Evolutionary conservation across 2,113 vertebrate genomes (phyloP).

Genomic region (Hyperopisus bebe): DNA sequence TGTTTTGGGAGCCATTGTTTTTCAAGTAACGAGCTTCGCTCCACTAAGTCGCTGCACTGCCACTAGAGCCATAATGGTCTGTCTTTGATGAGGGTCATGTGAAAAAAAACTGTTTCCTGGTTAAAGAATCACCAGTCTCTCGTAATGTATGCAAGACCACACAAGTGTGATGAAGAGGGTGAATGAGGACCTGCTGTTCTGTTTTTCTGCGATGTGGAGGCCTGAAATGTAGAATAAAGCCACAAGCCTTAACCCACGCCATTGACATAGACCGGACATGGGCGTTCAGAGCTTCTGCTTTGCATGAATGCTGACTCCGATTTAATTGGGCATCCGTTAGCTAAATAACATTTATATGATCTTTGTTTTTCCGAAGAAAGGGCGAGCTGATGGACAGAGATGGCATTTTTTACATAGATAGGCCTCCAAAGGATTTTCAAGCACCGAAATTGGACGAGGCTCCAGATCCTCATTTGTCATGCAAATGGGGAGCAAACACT

Average conservation of each 20-base stretch:
- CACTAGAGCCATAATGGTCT: background rate
- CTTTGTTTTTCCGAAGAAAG: background rate
- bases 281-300: background rate
- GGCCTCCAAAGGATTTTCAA: background rate
- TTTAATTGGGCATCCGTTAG: background rate
- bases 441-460: background rate
- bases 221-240: background rate
- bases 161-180: background rate
- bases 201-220: background rate
- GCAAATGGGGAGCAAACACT: constrained; percentile 18
- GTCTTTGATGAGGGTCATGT: background rate
- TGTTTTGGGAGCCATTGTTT: background rate
- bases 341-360: constrained; percentile 4
- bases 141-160: constrained; percentile 1
- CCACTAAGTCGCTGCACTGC: background rate
- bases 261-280: background rate
- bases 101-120: background rate
- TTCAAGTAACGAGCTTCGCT: background rate
- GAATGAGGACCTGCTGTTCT: background rate
- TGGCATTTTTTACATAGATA: background rate
- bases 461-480: constrained; percentile 10
- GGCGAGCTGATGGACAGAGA: background rate
- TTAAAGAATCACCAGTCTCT: background rate
- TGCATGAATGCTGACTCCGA: background rate
- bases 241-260: background rate